Base-by-base conservation (phyloP, 1,140 invertebrate species). In the Trichonephila clavipes region DNA sequence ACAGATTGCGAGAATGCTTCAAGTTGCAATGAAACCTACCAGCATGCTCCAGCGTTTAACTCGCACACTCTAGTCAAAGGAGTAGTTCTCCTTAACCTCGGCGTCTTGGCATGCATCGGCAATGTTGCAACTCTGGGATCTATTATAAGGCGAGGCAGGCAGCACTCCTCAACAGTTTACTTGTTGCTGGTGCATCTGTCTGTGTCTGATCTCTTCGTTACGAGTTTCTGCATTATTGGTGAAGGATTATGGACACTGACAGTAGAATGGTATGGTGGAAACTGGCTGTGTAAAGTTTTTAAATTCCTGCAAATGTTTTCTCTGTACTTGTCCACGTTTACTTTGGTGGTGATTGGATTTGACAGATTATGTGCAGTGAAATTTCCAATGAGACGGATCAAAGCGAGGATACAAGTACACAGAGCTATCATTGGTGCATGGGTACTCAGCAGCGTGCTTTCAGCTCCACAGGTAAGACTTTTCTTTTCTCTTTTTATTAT, bases 291-390 rank as follows among this genome's bases (percentile, higher is more conserved):
- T 95, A 98, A 98, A 96, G 92, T 97, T 21, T 97, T 98, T 95
- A 98, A 98, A 95, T 98, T 97, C 95, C 95, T 97, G 16, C 97
- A 98, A 95, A 97, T 98, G 97, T 97, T 98, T 95, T 97, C 97
- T 88, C 96, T 98, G 16, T 98, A 98, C 95, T 96, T 98, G 34
- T 98, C 97, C 69, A 98, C 98, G 0, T 98, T 98, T 95, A 97
- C 98, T 44, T 96, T 98, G 28, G 98, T 98, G 8, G 96, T 98
- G 19, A 98, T 98, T 94, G 97, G 97, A 16, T 96, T 98, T 34
- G 98, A 98, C 95, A 96, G 98, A 87, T 98, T 97, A 96, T 95
- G 96, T 59, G 98, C 98, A 0, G 97, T 98, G 1, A 96, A 97
- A 92, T 98, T 98, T 95, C 98, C 98, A 0, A 97, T 98, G 96